Conservation (phyloP, 2,113 vertebrate genomes). For the Phrynosoma blainvillii region DNA sequence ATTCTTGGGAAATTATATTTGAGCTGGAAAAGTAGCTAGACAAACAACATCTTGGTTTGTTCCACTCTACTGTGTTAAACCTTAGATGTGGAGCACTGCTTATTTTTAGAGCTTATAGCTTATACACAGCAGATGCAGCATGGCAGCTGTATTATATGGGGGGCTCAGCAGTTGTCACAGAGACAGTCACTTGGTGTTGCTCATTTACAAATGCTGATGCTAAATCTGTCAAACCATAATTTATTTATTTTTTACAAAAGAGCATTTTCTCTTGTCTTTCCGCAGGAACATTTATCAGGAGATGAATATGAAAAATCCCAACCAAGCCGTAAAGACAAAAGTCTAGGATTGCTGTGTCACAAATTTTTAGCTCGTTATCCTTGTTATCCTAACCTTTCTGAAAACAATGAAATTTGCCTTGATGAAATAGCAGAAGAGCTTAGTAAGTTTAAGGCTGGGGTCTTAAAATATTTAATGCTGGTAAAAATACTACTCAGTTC, state of each 20-base stretch:
- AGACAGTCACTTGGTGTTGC: neutral
- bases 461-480: neutral
- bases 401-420: constrained; percentile 89
- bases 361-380: constrained; percentile 93
- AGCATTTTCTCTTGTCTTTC: constrained; percentile 1
- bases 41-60: neutral
- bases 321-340: constrained; percentile 95
- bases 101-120: constrained; percentile 10
- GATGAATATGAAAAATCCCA: constrained; percentile 90
- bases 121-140: neutral
- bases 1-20: neutral
- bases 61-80: fast-evolving
- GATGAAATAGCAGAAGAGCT: constrained; percentile 94
- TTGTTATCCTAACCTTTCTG: constrained; percentile 82
- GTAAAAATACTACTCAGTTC: neutral
- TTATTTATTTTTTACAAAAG: constrained; percentile 25
- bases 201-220: neutral
- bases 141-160: neutral
- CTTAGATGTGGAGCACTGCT: constrained; percentile 8
- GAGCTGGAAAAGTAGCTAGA: neutral
- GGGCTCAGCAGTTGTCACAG: constrained; percentile 27
- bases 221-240: constrained; percentile 29
- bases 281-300: constrained; percentile 84
- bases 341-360: constrained; percentile 91
- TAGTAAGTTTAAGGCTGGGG: constrained; percentile 78